Evolutionary conservation across 2,113 vertebrate species (phyloP).

Genomic region (Melozone crissalis): DNA sequence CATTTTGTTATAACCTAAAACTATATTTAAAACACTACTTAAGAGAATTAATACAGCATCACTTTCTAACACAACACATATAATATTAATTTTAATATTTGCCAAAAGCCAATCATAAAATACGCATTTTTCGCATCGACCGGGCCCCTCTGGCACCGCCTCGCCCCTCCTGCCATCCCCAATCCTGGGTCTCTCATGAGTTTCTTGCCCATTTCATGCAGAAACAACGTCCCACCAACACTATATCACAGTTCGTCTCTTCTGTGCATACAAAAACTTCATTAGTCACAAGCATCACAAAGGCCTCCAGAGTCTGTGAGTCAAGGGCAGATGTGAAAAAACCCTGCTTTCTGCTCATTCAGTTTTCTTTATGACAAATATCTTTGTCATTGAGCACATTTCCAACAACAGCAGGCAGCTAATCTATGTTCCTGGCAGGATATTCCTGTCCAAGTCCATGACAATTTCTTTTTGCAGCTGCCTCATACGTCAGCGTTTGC

Average conservation of each 20-base stretch:
- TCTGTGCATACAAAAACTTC: not conserved
- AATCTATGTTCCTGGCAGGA: not conserved
- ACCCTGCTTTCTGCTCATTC: not conserved
- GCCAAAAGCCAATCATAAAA: too few species aligned
- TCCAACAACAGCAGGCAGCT: not conserved
- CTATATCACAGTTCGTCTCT: not conserved
- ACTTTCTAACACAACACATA: too few species aligned
- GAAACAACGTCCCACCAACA: not conserved
- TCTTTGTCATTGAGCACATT: not conserved
- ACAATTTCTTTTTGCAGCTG: not conserved
- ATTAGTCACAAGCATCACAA: not conserved
- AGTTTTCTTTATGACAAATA: not conserved
- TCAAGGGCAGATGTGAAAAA: not conserved
- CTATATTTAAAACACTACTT: too few species aligned
- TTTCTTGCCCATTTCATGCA: not conserved
- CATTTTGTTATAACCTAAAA: too few species aligned
- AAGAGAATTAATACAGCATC: too few species aligned
- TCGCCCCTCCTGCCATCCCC: too few species aligned
- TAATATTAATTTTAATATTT: too few species aligned
- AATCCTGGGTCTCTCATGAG: rapidly evolving
- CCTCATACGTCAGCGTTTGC: not conserved
- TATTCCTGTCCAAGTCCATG: not conserved
- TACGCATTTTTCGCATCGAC: too few species aligned
- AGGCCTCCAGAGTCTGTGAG: not conserved
- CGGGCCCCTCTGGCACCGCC: not conserved